A percentile compares a stretch with the other conserved stretches of the same genome.
These are phyloP conservation scores for Lagenorhynchus albirostris DNA, from an alignment of 2,113 vertebrate genomes.

Conservation along the genomic window DNA sequence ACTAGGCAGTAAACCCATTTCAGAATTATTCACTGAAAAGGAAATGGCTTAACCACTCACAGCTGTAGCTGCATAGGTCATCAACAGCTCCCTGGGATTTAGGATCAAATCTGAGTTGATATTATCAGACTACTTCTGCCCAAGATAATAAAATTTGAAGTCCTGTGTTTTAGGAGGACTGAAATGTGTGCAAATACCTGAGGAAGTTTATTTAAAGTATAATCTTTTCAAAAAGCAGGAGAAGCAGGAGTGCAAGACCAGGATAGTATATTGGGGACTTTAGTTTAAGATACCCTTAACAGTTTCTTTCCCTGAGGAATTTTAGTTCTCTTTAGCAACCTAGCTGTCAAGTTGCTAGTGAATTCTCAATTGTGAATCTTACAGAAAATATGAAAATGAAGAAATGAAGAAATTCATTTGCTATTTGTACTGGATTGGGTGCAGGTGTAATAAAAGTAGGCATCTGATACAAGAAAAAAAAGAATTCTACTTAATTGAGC, in stretches of 20 bases:
- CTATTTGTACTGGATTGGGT: background rate
- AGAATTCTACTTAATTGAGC: background rate
- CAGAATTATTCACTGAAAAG: constrained; percentile 8
- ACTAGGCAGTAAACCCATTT: background rate
- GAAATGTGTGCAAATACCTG: background rate
- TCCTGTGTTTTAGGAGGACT: constrained; percentile 27
- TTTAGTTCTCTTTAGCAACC: background rate
- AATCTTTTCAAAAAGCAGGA: constrained; percentile 32
- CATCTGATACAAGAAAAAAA: background rate
- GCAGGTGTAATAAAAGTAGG: background rate
- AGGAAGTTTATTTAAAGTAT: constrained; percentile 56
- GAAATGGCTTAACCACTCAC: constrained; percentile 1
- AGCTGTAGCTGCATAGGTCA: constrained; percentile 41
- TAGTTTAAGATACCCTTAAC: background rate
- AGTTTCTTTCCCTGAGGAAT: background rate
- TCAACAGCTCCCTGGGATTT: constrained; percentile 3
- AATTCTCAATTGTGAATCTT: background rate
- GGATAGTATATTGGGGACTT: background rate
- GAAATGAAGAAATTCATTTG: background rate
- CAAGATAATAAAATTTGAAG: constrained; percentile 60
- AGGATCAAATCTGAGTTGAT: constrained; percentile 20
- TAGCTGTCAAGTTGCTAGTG: background rate
- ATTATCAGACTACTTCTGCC: constrained; percentile 37
- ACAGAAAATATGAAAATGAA: background rate
- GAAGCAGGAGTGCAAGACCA: background rate